Percentiles rank a stretch among this genome's conserved stretches.
These are phyloP conservation scores for Muscicapa adusta DNA, from an alignment of 2,113 vertebrate genomes.

Conservation along the genomic window DNA sequence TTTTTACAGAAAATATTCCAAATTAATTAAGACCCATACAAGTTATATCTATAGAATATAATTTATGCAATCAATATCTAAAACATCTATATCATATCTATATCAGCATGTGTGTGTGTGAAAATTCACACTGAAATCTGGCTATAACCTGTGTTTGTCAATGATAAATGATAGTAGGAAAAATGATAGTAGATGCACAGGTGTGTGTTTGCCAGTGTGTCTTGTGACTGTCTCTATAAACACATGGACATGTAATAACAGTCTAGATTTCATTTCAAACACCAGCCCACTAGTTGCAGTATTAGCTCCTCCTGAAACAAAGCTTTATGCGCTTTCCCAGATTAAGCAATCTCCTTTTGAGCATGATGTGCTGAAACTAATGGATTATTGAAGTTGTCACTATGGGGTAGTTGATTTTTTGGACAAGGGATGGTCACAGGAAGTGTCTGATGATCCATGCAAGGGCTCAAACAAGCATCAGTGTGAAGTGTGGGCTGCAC, in stretches of 20 bases:
- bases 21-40: neutral
- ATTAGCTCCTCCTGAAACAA: neutral
- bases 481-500: neutral
- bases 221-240: neutral
- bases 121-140: neutral
- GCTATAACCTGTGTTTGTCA: neutral
- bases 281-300: neutral
- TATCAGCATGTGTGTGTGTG: neutral
- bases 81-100: no score
- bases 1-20: conserved; percentile 5
- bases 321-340: neutral
- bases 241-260: neutral
- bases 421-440: neutral
- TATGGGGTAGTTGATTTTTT: neutral
- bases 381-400: neutral
- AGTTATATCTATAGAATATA: neutral
- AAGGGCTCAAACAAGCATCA: neutral
- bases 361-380: neutral
- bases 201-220: neutral
- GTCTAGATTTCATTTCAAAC: neutral
- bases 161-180: neutral
- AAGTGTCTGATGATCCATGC: neutral
- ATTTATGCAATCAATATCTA: neutral
- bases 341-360: neutral
- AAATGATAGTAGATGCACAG: neutral